These are phyloP conservation scores for Lordiphosa andalusiaca DNA, from an alignment of 2,888 invertebrate species.

Conservation along the genomic window DNA sequence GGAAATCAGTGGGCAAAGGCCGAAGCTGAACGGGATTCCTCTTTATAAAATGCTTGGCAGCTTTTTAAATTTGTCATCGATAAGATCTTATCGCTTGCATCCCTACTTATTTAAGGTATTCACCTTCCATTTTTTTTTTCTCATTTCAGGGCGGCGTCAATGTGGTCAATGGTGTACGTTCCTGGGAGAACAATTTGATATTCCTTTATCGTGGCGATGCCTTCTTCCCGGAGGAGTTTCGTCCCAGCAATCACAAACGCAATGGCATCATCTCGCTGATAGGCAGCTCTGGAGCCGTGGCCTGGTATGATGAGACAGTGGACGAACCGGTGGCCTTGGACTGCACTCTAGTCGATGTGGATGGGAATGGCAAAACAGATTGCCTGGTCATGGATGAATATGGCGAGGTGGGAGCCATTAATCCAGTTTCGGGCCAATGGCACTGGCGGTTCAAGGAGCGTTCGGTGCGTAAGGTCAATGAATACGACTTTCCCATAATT, in stretches of 20 bases:
- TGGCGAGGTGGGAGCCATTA: constrained; percentile 84
- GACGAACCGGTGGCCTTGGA: constrained; percentile 87
- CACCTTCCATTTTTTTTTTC: too few relatives aligned
- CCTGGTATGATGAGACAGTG: constrained; percentile 87
- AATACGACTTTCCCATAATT: constrained; percentile 86
- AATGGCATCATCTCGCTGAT: constrained; percentile 87
- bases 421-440: constrained; percentile 84
- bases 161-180: constrained; percentile 84
- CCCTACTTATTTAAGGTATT: too few relatives aligned
- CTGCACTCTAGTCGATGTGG: constrained; percentile 87
- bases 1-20: too few relatives aligned
- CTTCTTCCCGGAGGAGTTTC: constrained; percentile 82
- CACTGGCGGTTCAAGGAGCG: constrained; percentile 80
- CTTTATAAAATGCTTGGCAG: too few relatives aligned
- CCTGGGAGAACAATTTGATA: constrained; percentile 86
- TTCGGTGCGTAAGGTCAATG: constrained; percentile 81
- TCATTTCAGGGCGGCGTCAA: constrained; percentile 83
- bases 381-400: constrained; percentile 88
- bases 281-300: constrained; percentile 86
- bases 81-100: too few relatives aligned
- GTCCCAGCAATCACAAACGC: constrained; percentile 77
- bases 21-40: too few relatives aligned
- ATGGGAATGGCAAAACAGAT: constrained; percentile 86
- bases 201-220: constrained; percentile 87
- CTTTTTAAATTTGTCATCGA: too few relatives aligned